Base-by-base conservation (phyloP, 37 sponge, comb jelly and placozoan species). In the Corticium candelabrum region DNA sequence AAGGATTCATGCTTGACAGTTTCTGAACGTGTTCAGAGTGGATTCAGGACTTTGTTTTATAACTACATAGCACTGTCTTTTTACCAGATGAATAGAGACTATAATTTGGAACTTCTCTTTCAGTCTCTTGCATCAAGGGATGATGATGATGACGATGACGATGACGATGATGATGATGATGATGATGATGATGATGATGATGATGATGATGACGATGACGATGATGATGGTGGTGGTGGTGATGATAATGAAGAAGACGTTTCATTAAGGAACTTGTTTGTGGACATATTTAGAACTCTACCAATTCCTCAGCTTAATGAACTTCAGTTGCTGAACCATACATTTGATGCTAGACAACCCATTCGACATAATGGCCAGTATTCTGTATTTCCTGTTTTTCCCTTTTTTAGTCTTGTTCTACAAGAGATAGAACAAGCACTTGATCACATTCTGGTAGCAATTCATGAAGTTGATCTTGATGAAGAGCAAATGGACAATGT, bases 231-330 rank as follows among this genome's bases (percentile, higher is more conserved):
- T n/a, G n/a, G n/a, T n/a, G n/a, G n/a, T n/a, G n/a, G n/a, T n/a
- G n/a, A n/a, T n/a, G n/a, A n/a, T n/a, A n/a, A n/a, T n/a, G n/a
- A 37, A 3, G 67, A 77, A 3, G 1, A 34, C 2, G 80, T 68
- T 70, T 67, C 33, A 2, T 39, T 80, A n/a, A 69, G 71, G 34
- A 40, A 79, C 0, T 67, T 91, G 56, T 91, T 91, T 38, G 29
- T 88, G 43, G 76, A 82, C 2, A 56, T 91, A 27, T 69, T 91
- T 15, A 37, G 76, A 41, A 40, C 78, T 4, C 62, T 83, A 39
- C 82, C 77, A 0, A 30, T 74, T 3, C 92, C 92, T 0, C 82
- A 79, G 37, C 74, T 91, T 0, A 37, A 68, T 39, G 77, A 90
- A 68, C 34, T 90, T 34, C 7, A 41, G 67, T 37, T 43, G 39